Evolutionary conservation across 2,113 vertebrate species (phyloP).

Genomic region (Bubo scandiacus): DNA sequence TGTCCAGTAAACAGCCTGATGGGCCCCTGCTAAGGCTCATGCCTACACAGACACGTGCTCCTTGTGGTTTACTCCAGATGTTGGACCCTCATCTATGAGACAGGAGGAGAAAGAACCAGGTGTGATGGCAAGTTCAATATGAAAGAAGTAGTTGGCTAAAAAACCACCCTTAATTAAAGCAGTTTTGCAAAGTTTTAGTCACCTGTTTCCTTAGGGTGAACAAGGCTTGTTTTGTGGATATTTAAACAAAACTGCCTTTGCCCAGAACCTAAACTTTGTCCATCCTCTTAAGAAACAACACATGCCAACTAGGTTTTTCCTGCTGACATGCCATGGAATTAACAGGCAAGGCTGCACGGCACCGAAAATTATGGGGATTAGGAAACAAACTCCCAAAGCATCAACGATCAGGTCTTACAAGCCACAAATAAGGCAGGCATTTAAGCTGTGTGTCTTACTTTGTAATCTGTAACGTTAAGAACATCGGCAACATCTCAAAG

Average conservation of each 20-base stretch:
- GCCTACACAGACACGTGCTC: background rate
- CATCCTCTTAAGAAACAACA: background rate
- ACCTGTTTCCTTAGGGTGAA: background rate
- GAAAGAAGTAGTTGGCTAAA: background rate
- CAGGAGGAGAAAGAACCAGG: background rate
- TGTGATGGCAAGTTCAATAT: background rate
- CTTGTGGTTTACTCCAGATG: background rate
- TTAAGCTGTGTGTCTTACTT: background rate
- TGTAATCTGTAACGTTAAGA: background rate
- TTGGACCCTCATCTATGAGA: background rate
- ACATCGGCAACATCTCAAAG: background rate
- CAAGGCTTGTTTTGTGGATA: background rate
- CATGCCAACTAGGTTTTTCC: background rate
- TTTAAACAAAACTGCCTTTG: background rate
- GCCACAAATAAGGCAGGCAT: background rate
- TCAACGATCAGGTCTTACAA: fast-evolving
- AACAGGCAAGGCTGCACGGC: background rate
- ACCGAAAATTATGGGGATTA: background rate
- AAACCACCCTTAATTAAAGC: fast-evolving
- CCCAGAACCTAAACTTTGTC: background rate
- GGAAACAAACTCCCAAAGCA: background rate
- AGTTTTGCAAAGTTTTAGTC: background rate
- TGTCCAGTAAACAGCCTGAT: background rate
- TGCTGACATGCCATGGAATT: background rate
- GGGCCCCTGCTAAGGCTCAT: background rate